Conservation (phyloP, 1,140 invertebrate genomes). For the Diorhabda elongata region DNA sequence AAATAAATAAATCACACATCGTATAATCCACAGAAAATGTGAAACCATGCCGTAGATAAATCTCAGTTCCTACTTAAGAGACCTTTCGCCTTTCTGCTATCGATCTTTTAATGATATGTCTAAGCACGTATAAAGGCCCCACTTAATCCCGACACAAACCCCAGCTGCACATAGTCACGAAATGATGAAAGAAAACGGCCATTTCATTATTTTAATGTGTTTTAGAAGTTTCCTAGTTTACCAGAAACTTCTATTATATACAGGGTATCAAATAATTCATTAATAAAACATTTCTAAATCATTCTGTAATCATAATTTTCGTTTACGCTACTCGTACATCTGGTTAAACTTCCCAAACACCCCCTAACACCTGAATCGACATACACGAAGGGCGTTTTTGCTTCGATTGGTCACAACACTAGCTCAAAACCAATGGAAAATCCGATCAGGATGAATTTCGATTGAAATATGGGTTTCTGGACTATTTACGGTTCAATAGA, state of each 20-base stretch:
- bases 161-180: not conserved
- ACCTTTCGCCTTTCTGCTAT: slow-evolving; percentile 2
- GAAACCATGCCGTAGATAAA: not conserved
- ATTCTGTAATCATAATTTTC: too few relatives aligned
- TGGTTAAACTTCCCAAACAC: too few relatives aligned
- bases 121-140: not conserved
- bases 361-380: too few relatives aligned
- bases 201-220: not conserved
- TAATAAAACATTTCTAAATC: too few relatives aligned
- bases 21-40: not conserved
- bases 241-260: not conserved
- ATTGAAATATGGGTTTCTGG: too few relatives aligned
- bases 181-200: not conserved
- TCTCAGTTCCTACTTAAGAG: not conserved
- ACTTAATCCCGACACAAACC: not conserved
- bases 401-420: too few relatives aligned
- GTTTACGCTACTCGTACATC: too few relatives aligned
- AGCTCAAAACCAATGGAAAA: too few relatives aligned
- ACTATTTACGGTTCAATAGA: too few relatives aligned
- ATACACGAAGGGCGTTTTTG: too few relatives aligned
- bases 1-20: slow-evolving; percentile 1
- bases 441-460: too few relatives aligned
- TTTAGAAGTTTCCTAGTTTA: not conserved
- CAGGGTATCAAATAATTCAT: too few relatives aligned
- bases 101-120: not conserved